phyloP scores from a whole-genome alignment of 2,888 invertebrate genomes.

The Gymnocheta viridis region DNA sequence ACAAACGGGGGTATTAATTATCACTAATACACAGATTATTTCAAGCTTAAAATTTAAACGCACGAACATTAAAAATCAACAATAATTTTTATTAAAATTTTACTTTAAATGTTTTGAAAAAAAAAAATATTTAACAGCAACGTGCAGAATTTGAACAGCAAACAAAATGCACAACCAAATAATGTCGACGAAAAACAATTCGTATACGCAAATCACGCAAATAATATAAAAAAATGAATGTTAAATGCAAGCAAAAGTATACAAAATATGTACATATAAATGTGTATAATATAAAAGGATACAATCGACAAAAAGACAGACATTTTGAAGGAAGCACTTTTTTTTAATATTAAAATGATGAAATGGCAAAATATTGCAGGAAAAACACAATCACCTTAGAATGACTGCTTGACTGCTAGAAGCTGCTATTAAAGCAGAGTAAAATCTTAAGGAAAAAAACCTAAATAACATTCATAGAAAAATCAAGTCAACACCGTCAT shows the following conservation, averaged over 20 bases:
- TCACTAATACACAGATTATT: no score
- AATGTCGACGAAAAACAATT: slow-evolving; percentile 6
- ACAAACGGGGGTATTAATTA: no score
- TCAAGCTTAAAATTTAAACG: no score
- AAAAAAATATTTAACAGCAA: background rate
- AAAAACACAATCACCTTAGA: slow-evolving; percentile 69
- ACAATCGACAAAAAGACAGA: background rate
- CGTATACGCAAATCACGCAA: slow-evolving; percentile 12
- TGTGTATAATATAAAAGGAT: background rate
- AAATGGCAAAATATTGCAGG: slow-evolving; percentile 69
- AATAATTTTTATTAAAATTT: background rate
- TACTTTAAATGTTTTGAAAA: background rate
- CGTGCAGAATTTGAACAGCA: slow-evolving; percentile 37
- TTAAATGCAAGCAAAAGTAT: background rate
- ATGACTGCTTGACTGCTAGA: slow-evolving; percentile 65
- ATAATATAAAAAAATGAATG: slow-evolving; percentile 30
- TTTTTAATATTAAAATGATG: slow-evolving; percentile 64
- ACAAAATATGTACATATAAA: background rate
- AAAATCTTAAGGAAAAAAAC: slow-evolving; percentile 39
- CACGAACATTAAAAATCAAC: background rate
- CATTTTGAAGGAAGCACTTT: slow-evolving; percentile 9
- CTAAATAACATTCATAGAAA: slow-evolving; percentile 39
- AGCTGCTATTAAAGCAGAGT: slow-evolving; percentile 52
- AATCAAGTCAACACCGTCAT: slow-evolving; percentile 30
- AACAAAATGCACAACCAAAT: slow-evolving; percentile 26